These are phyloP conservation scores for Drosophila mulleri DNA, from an alignment of 2,888 invertebrate genomes.

Conservation along the genomic window DNA sequence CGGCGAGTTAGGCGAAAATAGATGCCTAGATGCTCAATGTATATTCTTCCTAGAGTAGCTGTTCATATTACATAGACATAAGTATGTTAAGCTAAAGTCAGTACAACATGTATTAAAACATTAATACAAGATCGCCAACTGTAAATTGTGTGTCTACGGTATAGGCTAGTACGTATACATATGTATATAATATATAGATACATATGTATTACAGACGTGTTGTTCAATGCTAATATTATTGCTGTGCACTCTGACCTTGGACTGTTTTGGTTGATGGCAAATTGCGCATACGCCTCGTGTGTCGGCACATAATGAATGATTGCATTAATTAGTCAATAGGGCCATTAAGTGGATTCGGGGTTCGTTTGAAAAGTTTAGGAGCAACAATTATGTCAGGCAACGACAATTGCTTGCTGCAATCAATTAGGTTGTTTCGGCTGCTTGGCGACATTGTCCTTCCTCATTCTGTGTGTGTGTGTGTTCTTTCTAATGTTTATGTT, in stretches of 20 bases:
- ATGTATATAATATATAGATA: too few relatives aligned
- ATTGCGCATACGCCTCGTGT: slow-evolving; percentile 26
- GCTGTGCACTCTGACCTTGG: neutral
- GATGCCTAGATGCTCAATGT: too few relatives aligned
- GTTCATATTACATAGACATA: too few relatives aligned
- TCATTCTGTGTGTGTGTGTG: neutral
- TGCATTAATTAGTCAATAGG: slow-evolving; percentile 33
- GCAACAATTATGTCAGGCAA: slow-evolving; percentile 18
- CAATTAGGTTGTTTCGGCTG: slow-evolving; percentile 30
- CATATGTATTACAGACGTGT: too few relatives aligned
- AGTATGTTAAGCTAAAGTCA: too few relatives aligned
- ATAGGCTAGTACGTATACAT: too few relatives aligned
- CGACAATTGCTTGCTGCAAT: slow-evolving; percentile 21
- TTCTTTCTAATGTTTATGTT: neutral
- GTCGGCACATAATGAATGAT: slow-evolving; percentile 13
- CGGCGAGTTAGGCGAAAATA: too few relatives aligned
- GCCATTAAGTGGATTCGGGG: slow-evolving; percentile 21
- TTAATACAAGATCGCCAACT: too few relatives aligned
- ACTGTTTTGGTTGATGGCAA: neutral
- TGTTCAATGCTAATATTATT: neutral
- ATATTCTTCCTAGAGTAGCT: too few relatives aligned
- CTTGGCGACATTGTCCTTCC: neutral
- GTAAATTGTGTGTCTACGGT: too few relatives aligned
- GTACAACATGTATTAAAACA: too few relatives aligned
- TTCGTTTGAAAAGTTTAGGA: slow-evolving; percentile 15